Base-by-base conservation (phyloP, 2,797 vertebrate genomes). In the Merluccius polli region DNA sequence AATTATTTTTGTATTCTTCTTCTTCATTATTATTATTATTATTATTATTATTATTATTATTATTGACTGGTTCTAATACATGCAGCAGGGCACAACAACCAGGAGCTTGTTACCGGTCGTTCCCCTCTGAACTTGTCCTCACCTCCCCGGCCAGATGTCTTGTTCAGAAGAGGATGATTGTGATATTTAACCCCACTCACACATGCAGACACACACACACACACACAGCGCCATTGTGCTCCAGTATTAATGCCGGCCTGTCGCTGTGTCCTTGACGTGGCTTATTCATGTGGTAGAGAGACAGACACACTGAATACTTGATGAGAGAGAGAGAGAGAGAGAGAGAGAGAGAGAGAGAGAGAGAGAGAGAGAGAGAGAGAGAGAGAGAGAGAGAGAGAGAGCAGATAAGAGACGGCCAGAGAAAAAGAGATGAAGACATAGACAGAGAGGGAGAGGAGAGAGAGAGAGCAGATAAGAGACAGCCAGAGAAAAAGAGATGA, bases 221-320 rank as follows among this genome's bases (percentile, higher is more conserved):
- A 75, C n/a, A n/a, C 71, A 73, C 73, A 63, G 72, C 59, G 7
- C 41, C 41, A 48, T 85, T 85, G 83, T 87, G 87, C 78, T 65
- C 81, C 75, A 73, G 79, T 84, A 87, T 87, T 85, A 89, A 85
- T 87, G 81, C 84, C 80, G 82, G 89, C 89, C 89, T 78, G 81
- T 81, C 74, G 15, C 72, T 29, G 35, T 77, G 71, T 85, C 84
- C 80, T 84, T 92, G 91, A 89, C 89, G 83, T 77, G 83, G 81
- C 83, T 89, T 92, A 92, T 92, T 93, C 89, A 93, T 93, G 88
- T 75, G 86, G 79, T 85, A 86, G 87, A 85, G 91, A 91, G 86
- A 88, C 89, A 78, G 82, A 89, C 90, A 91, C 90, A 90, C 89
- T 94, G 93, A 94, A 94, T 94, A 93, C 88, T 94, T 94, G 91